Evolutionary conservation across 2,888 invertebrate genomes (phyloP).

Genomic region (Conus canariensis): DNA sequence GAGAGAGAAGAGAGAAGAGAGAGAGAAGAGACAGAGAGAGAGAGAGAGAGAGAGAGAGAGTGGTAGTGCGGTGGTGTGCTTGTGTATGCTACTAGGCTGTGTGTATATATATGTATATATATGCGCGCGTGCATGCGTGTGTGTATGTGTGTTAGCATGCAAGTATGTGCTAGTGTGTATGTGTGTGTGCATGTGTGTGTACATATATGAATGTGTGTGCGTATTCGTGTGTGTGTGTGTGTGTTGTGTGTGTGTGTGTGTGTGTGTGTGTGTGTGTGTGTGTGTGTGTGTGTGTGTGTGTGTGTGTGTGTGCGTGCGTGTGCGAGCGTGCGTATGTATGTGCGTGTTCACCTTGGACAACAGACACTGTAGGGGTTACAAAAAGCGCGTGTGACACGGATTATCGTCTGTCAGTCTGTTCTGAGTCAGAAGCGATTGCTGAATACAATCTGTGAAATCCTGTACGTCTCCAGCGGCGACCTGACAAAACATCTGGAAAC

Average conservation of each 20-base stretch:
- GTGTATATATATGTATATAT: not conserved
- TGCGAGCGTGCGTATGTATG: not conserved
- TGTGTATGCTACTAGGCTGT: too few species aligned
- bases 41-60: slow-evolving; percentile 19
- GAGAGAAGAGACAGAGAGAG: not conserved
- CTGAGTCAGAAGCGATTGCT: too few species aligned
- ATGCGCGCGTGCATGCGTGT: not conserved
- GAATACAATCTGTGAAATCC: too few species aligned
- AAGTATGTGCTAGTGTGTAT: too few species aligned
- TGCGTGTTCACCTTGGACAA: too few species aligned
- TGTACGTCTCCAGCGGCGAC: too few species aligned
- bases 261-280: slow-evolving; percentile 33
- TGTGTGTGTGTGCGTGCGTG: slow-evolving; percentile 23
- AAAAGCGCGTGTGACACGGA: not conserved
- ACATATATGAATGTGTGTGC: too few species aligned
- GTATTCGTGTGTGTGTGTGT: not conserved
- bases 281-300: slow-evolving; percentile 1
- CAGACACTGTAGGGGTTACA: too few species aligned
- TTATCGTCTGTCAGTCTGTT: not conserved
- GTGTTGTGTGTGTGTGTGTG: slow-evolving; percentile 25
- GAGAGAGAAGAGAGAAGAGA: not conserved
- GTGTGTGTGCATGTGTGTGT: too few species aligned
- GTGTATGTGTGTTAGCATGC: not conserved
- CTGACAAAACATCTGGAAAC: too few species aligned
- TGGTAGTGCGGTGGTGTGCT: not conserved